Evolutionary conservation across 1,140 invertebrate species (phyloP).

Genomic region (Zaprionus ghesquierei): DNA sequence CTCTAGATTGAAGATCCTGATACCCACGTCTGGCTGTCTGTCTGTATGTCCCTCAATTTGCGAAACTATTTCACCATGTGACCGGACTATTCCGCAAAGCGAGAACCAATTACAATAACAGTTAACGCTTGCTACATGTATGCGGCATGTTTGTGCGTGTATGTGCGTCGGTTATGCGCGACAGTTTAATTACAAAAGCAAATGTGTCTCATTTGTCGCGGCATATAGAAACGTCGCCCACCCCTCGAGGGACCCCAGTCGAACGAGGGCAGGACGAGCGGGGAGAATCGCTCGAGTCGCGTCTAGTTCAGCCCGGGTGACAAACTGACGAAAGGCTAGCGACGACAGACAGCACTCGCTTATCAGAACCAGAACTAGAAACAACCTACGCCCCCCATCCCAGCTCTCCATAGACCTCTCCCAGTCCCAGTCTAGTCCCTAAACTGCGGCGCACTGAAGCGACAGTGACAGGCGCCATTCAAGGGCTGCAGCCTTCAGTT

Average conservation of each 20-base stretch:
- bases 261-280: background rate
- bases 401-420: background rate
- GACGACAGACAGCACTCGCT: slow-evolving; percentile 20
- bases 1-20: background rate
- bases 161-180: slow-evolving; percentile 9
- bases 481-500: slow-evolving; percentile 56
- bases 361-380: slow-evolving; percentile 44
- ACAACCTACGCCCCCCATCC: background rate
- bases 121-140: background rate
- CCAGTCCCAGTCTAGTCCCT: background rate
- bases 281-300: slow-evolving; percentile 3
- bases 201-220: slow-evolving; percentile 18
- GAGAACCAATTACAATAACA: slow-evolving; percentile 12
- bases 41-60: background rate
- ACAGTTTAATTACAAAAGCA: slow-evolving; percentile 53
- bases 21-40: background rate
- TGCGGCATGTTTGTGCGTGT: slow-evolving; percentile 4
- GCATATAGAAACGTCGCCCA: background rate
- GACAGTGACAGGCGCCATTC: slow-evolving; percentile 19
- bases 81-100: background rate
- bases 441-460: background rate
- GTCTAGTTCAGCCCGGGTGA: slow-evolving; percentile 22
- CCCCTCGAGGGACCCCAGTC: background rate
- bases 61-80: background rate
- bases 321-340: slow-evolving; percentile 70